Evolutionary conservation across 2,113 vertebrate species (phyloP).

Genomic region (Mola mola): DNA sequence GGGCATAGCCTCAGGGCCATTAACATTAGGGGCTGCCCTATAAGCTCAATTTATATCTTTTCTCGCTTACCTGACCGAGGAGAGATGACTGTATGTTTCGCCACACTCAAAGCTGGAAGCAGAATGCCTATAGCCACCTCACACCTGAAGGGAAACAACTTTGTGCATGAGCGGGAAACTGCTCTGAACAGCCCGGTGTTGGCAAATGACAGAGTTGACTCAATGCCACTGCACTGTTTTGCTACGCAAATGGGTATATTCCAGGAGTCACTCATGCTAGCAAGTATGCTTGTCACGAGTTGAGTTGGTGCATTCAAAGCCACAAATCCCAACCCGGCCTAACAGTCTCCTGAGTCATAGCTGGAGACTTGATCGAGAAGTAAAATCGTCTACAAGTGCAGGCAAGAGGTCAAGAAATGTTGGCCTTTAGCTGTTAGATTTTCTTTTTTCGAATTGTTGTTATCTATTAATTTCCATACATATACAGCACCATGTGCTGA

Average conservation of each 20-base stretch:
- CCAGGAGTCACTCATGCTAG: conserved; percentile 55
- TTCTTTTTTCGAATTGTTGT: neutral
- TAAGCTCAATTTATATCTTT: conserved; percentile 2
- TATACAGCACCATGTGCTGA: too few species aligned
- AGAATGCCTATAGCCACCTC: neutral
- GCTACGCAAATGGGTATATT: conserved; percentile 66
- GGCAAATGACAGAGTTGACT: conserved; percentile 65
- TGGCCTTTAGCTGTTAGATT: too few species aligned
- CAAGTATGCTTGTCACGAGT: conserved; percentile 42
- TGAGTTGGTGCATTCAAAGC: conserved; percentile 37
- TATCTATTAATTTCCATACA: too few species aligned
- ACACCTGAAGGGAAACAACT: conserved; percentile 54
- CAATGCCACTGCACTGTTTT: conserved; percentile 32
- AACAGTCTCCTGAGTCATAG: conserved; percentile 38
- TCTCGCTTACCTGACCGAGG: conserved; percentile 31
- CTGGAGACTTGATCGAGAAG: neutral
- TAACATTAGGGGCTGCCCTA: conserved; percentile 41
- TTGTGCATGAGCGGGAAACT: conserved; percentile 29
- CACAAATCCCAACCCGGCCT: conserved; percentile 33
- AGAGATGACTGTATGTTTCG: conserved; percentile 69
- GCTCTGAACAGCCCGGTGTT: conserved; percentile 51
- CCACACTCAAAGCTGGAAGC: conserved; percentile 62
- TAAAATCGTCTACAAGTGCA: neutral
- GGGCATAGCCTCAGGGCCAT: neutral
- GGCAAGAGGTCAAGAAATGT: too few species aligned